Evolutionary conservation across 2,888 invertebrate genomes (phyloP), one percentile per base, ranked within the genome.

Genomic region (Auanema sp.): DNA sequence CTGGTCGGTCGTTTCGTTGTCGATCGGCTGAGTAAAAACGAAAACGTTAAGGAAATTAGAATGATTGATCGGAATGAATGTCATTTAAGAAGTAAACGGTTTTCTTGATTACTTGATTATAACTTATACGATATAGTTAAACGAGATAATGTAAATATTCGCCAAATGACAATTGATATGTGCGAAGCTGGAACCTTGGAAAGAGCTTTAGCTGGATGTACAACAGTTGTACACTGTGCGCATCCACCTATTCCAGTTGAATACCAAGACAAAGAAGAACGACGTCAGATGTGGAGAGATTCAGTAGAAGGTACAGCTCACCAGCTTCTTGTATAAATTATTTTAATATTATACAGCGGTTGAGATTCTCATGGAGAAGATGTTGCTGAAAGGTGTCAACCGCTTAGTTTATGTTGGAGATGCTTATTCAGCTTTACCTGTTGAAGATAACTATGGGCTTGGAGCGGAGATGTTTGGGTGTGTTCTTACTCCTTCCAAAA

Each of bases 391-490:
- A 8, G 50, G 60, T 18, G 72, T 81, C 23, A 67, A 63, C 24
- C 71, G 72, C 25, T 61, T 81, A 14, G 68, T 81, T 8, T 74
- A 76, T 58, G 61, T 82, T 11, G 79, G 81, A 10, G 79, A 80
- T 55, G 79, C 80, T 8, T 81, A 74, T 59, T 73, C 79, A 42
- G 72, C 76, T 24, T 68, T 81, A 24, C 79, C 79, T 6, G 60
- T 70, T 24, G 75, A 76, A 18, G 81, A 81, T 62, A 81, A 81
- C 57, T 81, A 79, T 57, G 81, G 81, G 40, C 59, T 76, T 3
- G 72, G 76, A 10, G 80, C 79, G 64, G 75, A 77, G 16, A 73
- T 77, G 14, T 74, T 71, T 57, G 63, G 60, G 71, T 69, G 54
- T 64, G 71, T 65, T 41, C 51, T 40, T 51, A 14, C 12, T 43